Evolutionary conservation across 2,888 invertebrate genomes (phyloP).

Genomic region (Torymus aiolomorphi): DNA sequence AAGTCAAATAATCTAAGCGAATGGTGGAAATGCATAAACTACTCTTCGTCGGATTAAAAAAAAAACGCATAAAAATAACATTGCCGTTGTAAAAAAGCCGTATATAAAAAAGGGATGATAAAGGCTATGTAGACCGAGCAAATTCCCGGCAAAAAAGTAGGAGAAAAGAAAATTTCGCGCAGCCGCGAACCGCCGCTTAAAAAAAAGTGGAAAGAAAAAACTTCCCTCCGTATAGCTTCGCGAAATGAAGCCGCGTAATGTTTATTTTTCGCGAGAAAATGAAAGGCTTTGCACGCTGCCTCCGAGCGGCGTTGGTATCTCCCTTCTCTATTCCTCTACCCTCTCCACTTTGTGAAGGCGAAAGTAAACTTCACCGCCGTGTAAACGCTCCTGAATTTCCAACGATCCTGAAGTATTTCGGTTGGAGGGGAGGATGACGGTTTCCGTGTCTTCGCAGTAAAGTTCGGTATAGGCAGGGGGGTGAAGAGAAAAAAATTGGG

Average conservation of each 20-base stretch:
- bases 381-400: conserved; percentile 35
- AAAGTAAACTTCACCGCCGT: conserved; percentile 45
- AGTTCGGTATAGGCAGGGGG: not conserved
- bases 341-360: conserved; percentile 4
- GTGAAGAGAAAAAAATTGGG: not conserved
- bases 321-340: too few species aligned
- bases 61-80: too few species aligned
- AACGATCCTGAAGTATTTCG: conserved; percentile 37
- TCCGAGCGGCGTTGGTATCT: too few species aligned
- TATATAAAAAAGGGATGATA: too few species aligned
- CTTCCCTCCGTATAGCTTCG: conserved; percentile 2
- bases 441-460: conserved; percentile 3
- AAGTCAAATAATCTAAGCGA: too few species aligned
- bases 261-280: conserved; percentile 39
- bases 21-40: too few species aligned
- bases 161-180: not conserved
- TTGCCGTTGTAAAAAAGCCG: too few species aligned
- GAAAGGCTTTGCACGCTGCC: conserved; percentile 8
- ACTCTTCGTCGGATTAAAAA: too few species aligned
- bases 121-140: not conserved
- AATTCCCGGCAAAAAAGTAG: not conserved
- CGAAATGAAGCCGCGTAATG: conserved; percentile 25
- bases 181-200: conserved; percentile 9
- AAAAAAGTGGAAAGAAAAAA: not conserved
- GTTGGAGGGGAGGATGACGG: too few species aligned